phyloP scores from a whole-genome alignment of 2,797 vertebrate species.

The Phylloscopus collybita region DNA sequence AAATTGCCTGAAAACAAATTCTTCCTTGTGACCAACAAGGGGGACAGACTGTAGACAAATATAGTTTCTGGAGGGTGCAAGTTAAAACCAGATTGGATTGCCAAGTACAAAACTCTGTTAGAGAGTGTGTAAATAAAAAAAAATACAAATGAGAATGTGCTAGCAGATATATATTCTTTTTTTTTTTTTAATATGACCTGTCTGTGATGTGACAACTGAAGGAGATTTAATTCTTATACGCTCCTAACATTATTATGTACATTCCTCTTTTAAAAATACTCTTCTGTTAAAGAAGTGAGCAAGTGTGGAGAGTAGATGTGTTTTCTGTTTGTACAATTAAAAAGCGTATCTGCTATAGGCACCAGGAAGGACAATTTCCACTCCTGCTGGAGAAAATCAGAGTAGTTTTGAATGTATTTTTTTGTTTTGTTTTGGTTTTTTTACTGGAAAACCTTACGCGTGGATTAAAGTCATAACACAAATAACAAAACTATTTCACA shows the following conservation, averaged over 20 bases:
- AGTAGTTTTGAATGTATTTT: background rate
- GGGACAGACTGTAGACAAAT: background rate
- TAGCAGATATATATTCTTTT: background rate
- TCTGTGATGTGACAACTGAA: background rate
- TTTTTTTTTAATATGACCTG: background rate
- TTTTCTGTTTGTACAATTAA: background rate
- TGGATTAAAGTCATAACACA: background rate
- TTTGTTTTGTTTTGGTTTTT: background rate
- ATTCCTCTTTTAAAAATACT: background rate
- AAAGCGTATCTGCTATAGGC: background rate
- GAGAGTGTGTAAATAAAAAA: background rate
- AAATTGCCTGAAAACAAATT: slow-evolving; percentile 31
- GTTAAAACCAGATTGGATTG: background rate
- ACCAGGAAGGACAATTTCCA: background rate
- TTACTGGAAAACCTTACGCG: accelerated
- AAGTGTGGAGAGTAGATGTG: background rate
- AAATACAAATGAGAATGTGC: background rate
- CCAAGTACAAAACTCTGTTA: background rate
- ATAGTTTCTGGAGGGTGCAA: background rate
- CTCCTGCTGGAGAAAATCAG: background rate
- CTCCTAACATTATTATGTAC: background rate
- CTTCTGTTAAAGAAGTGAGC: background rate
- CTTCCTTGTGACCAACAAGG: slow-evolving; percentile 3
- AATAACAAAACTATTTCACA: background rate
- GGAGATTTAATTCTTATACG: background rate